Base-by-base conservation (phyloP, 2,113 vertebrate species). In the Nettapus auritus region DNA sequence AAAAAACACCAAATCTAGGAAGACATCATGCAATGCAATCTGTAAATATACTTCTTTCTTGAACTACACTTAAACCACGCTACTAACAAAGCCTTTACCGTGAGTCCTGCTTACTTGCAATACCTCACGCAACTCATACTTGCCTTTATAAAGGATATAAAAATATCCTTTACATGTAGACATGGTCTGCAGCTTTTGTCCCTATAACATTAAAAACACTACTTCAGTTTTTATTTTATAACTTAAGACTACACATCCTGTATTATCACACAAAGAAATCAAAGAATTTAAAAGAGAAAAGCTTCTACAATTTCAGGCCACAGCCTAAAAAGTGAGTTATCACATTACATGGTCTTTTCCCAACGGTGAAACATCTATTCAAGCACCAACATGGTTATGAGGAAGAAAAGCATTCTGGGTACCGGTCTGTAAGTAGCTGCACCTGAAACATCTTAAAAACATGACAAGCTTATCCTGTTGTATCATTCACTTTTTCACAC, bases 241-340 rank as follows among this genome's bases (percentile, higher is more conserved):
- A 8, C 29, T 6, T 6, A 82, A 52, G 6, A 33, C 9, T 44
- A 21, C 6, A 3, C 0, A 0, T n/a, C 28, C 46, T 64, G 28
- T 70, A 11, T 62, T 55, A 52, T 9, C 23, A 31, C 33, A 5
- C 9, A 62, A 81, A 13, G 26, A 86, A 74, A 77, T n/a, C 17
- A 26, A 74, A 12, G 31, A 60, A 25, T 12, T 46, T 67, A 23
- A 40, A 90, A 69, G 10, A 44, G 20, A 68, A 79, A 69, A 69
- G 9, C n/a, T 31, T 15, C 21, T 38, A 42, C 8, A n/a, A 26
- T 44, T 90, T 29, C 52, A 88, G 3, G 0, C 48, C 42, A 50
- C 19, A 88, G 70, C 20, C 10, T 59, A 52, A 75, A 81, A 67
- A 67, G 12, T 3, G 28, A 75, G 33, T 14, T 62, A 62, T 6